phyloP scores from a whole-genome alignment of 1,140 invertebrate species.

The Ganaspis sp. region DNA sequence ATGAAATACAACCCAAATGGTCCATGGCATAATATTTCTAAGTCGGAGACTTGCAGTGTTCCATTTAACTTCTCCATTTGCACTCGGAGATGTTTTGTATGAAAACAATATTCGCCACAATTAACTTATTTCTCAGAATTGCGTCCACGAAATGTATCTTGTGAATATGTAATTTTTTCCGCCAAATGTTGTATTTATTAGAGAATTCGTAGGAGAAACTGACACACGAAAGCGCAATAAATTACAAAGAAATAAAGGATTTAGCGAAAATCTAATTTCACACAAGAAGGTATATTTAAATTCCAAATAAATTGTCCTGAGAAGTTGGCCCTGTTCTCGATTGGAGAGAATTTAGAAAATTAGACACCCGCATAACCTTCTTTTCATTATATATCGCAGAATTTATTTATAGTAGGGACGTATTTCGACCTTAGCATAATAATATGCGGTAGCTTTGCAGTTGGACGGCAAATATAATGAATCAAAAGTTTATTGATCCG shows the following conservation, averaged over 20 bases:
- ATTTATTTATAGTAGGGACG: not conserved
- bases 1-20: not conserved
- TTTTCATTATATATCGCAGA: not conserved
- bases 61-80: not conserved
- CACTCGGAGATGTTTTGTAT: not conserved
- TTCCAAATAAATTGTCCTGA: not conserved
- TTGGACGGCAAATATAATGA: not conserved
- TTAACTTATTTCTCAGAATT: not conserved
- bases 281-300: not conserved
- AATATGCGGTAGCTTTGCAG: not conserved
- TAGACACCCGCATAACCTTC: constrained; percentile 26
- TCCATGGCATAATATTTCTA: not conserved
- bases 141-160: not conserved
- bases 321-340: not conserved
- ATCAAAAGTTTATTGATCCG: constrained; percentile 1
- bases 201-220: not conserved
- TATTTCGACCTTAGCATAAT: not conserved
- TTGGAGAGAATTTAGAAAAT: constrained; percentile 20
- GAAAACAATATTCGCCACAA: not conserved
- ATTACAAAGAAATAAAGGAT: not conserved
- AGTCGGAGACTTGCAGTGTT: not conserved
- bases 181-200: not conserved
- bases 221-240: not conserved
- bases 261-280: not conserved
- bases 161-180: too few relatives aligned